Conservation (phyloP, 2,113 vertebrate species). For the Bos taurus region DNA sequence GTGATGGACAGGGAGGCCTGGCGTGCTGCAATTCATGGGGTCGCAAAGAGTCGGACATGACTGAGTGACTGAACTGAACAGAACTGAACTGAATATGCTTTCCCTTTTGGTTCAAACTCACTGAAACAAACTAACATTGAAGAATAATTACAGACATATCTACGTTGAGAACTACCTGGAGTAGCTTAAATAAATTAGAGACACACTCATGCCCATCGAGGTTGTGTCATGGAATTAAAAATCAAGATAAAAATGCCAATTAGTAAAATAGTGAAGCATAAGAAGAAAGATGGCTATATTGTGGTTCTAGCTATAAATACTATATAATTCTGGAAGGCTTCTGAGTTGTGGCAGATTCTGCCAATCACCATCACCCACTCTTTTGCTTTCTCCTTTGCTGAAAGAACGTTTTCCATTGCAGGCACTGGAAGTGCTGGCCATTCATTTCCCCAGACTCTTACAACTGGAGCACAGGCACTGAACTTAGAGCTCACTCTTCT, state of each 20-base stretch:
- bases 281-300: not conserved
- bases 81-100: not conserved
- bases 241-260: constrained; percentile 2
- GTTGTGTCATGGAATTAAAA: constrained; percentile 18
- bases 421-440: not conserved
- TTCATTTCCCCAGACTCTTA: not conserved
- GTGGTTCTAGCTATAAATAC: not conserved
- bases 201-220: not conserved
- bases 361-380: not conserved
- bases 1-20: no score
- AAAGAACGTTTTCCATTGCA: no score
- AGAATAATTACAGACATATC: not conserved
- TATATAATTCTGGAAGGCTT: not conserved
- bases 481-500: not conserved
- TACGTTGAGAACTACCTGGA: not conserved
- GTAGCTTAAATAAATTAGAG: not conserved
- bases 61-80: no score
- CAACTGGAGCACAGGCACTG: rapidly evolving
- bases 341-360: not conserved
- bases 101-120: constrained; percentile 2
- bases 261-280: not conserved
- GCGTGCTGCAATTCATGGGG: no score
- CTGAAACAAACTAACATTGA: not conserved
- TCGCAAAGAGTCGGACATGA: no score
- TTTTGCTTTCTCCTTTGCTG: not conserved